Evolutionary conservation across 2,113 vertebrate genomes (phyloP).

Genomic region (Ceyx melanurus): DNA sequence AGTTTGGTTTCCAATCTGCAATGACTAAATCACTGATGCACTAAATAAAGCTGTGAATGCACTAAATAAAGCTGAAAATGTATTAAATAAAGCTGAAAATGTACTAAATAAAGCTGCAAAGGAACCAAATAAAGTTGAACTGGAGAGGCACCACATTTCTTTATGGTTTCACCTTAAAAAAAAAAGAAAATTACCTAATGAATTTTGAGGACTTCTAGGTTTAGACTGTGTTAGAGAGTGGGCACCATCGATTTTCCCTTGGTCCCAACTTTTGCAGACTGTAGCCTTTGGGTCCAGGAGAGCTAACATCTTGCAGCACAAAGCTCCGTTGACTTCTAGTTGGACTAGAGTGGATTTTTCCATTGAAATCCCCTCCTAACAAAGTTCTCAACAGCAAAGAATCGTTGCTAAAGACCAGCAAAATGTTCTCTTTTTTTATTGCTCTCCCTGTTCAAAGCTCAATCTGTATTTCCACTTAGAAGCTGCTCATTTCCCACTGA

Average conservation of each 20-base stretch:
- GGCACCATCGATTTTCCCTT: not conserved
- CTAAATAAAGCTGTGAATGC: not conserved
- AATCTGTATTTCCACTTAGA: not conserved
- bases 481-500: not conserved
- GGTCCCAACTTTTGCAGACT: not conserved
- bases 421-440: not conserved
- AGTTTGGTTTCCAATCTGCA: not conserved
- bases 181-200: not conserved
- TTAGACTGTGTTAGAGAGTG: not conserved
- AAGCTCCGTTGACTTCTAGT: not conserved
- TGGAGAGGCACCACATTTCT: not conserved
- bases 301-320: not conserved
- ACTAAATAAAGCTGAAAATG: not conserved
- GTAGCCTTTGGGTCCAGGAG: not conserved
- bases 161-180: not conserved
- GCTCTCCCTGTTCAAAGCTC: not conserved
- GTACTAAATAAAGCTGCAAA: not conserved
- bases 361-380: not conserved
- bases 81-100: not conserved
- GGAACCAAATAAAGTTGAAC: not conserved
- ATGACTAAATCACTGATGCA: not conserved
- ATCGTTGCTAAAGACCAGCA: accelerated
- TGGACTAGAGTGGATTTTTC: not conserved
- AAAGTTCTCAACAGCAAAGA: not conserved
- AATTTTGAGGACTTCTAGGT: not conserved